phyloP scores from a whole-genome alignment of 2,888 invertebrate genomes.

The Choristoneura rosaceana region DNA sequence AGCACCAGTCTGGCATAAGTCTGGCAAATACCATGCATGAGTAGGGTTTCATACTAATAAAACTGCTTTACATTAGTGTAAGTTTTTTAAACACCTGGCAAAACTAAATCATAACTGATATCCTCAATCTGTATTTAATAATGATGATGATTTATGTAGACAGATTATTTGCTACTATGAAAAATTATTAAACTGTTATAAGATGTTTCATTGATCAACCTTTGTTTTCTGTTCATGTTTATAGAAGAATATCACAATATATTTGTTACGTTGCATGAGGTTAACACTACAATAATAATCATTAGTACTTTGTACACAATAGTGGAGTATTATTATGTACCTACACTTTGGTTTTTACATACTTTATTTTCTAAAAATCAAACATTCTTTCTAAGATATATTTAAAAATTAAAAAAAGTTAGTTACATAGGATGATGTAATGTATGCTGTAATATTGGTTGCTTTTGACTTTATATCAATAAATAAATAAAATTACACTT shows the following conservation, averaged over 20 bases:
- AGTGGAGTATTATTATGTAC: slow-evolving; percentile 33
- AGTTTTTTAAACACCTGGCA: slow-evolving; percentile 1
- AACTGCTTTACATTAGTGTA: slow-evolving; percentile 6
- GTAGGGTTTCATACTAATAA: neutral
- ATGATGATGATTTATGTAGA: slow-evolving; percentile 13
- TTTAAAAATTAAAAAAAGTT: slow-evolving; percentile 56
- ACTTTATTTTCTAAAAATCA: slow-evolving; percentile 39
- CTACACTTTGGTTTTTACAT: slow-evolving; percentile 36
- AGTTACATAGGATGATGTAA: slow-evolving; percentile 67
- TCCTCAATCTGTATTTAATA: slow-evolving; percentile 1
- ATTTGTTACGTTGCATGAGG: slow-evolving; percentile 35
- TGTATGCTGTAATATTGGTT: slow-evolving; percentile 81
- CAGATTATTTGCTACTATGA: slow-evolving; percentile 7
- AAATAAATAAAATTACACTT: slow-evolving; percentile 62
- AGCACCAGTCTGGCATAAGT: neutral
- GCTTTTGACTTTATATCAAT: slow-evolving; percentile 84
- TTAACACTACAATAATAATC: slow-evolving; percentile 32
- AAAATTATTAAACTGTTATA: slow-evolving; percentile 26
- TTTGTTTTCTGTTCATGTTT: slow-evolving; percentile 22
- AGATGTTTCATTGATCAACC: slow-evolving; percentile 21
- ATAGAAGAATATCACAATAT: slow-evolving; percentile 18
- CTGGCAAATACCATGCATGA: neutral
- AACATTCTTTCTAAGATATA: slow-evolving; percentile 59
- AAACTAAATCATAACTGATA: neutral
- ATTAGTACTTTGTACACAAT: slow-evolving; percentile 35